A percentile compares a stretch with the other conserved stretches of the same genome.
phyloP scores from a whole-genome alignment of 1,140 invertebrate species.

The Eueides isabella region DNA sequence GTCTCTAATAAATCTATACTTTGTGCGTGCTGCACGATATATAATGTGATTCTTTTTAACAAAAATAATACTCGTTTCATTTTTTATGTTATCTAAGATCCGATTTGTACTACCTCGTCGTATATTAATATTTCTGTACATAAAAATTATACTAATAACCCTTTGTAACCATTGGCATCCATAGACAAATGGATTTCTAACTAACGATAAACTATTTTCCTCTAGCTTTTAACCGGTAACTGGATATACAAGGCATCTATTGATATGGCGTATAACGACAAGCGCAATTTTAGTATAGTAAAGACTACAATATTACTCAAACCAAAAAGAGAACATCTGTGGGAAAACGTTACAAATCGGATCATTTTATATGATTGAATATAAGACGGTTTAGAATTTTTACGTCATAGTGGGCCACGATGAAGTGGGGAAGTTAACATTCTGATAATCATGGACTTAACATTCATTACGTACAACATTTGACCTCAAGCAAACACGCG shows the following conservation, averaged over 20 bases:
- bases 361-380: slow-evolving; percentile 18
- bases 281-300: slow-evolving; percentile 24
- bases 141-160: slow-evolving; percentile 14
- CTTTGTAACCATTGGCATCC: slow-evolving; percentile 24
- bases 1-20: slow-evolving; percentile 26
- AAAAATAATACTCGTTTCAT: slow-evolving; percentile 8
- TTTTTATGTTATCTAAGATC: slow-evolving; percentile 21
- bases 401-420: background rate
- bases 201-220: slow-evolving; percentile 30
- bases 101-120: slow-evolving; percentile 29
- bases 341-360: slow-evolving; percentile 34
- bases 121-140: slow-evolving; percentile 32
- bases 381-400: slow-evolving; percentile 8
- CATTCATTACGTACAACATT: slow-evolving; percentile 46
- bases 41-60: slow-evolving; percentile 11
- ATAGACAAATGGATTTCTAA: slow-evolving; percentile 20
- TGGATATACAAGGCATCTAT: slow-evolving; percentile 39
- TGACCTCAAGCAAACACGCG: slow-evolving; percentile 69
- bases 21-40: slow-evolving; percentile 46
- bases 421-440: background rate
- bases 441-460: slow-evolving; percentile 19
- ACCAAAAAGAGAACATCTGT: slow-evolving; percentile 17
- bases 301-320: slow-evolving; percentile 23
- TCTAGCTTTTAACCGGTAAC: slow-evolving; percentile 34
- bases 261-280: slow-evolving; percentile 39